These are phyloP conservation scores for Bombus sibiricus DNA, from an alignment of 1,140 invertebrate genomes.

Conservation along the genomic window DNA sequence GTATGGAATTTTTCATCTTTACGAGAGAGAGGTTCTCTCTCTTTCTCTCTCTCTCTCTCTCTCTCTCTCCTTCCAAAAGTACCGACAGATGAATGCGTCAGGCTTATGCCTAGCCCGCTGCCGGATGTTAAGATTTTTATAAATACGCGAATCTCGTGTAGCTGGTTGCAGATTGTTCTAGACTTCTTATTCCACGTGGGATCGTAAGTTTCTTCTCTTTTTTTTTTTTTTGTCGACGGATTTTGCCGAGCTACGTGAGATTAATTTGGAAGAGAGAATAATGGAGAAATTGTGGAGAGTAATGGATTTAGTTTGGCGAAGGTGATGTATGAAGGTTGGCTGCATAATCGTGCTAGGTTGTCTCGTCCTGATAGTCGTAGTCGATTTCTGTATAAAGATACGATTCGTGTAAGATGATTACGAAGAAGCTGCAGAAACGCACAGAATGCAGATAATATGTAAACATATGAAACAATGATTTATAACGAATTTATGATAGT, in stretches of 20 bases:
- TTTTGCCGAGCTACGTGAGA: not conserved
- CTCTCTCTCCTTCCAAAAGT: too few species aligned
- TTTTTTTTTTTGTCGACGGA: not conserved
- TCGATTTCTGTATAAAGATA: too few species aligned
- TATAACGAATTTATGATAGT: too few species aligned
- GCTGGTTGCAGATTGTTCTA: not conserved
- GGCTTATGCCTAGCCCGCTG: too few species aligned
- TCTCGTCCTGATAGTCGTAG: too few species aligned
- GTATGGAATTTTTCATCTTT: slow-evolving; percentile 69
- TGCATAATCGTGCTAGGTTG: too few species aligned
- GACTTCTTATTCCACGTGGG: not conserved
- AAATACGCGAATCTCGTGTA: not conserved
- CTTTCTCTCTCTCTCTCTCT: not conserved
- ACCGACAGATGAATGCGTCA: not conserved
- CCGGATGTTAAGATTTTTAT: slow-evolving; percentile 13
- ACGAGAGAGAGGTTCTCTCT: not conserved
- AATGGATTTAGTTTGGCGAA: not conserved
- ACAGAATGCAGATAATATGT: too few species aligned
- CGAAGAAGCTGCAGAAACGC: too few species aligned
- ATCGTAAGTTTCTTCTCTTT: not conserved
- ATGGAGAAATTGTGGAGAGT: not conserved
- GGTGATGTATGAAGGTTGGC: not conserved
- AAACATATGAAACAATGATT: too few species aligned
- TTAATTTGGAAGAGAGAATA: not conserved
- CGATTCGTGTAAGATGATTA: too few species aligned